Base-by-base conservation (phyloP, 2,888 invertebrate genomes). In the Agrotis clavis region DNA sequence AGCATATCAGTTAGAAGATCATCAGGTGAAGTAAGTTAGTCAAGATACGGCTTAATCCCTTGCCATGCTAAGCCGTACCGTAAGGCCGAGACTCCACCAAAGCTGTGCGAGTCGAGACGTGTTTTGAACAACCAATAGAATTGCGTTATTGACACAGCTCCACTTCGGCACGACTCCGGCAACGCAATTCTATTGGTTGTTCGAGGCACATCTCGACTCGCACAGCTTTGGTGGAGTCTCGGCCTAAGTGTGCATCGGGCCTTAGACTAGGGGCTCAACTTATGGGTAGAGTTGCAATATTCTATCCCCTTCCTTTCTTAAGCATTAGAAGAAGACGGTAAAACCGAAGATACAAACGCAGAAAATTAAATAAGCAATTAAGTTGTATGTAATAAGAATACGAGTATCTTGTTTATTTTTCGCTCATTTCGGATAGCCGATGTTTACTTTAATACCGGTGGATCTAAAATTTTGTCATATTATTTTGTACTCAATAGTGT, bases 291-390 rank as follows among this genome's bases (percentile, higher is more conserved):
- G 61, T 78, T 77, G 68, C 59, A 66, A 4, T 45, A 1, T 25
- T 18, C 51, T 53, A 18, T 79, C 84, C 57, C 71, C 65, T 54
- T 76, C 66, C 41, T 9, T 19, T 35, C 21, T 21, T 2, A 21
- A 21, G 0, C 1, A 53, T 51, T 18, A 2, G 41, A 84, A 45
- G 56, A 53, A 47, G 82, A 75, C 45, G 14, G 51, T 4, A n/a
- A 7, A 51, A 18, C n/a, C 16, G 65, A 70, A 79, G 74, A 79
- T 79, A 63, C 59, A 73, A 71, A 56, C 45, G 45, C 45, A 41
- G 63, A 68, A 77, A 85, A 85, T 85, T 83, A 83, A 77, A 80
- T 83, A 67, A 61, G 83, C 59, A 66, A 77, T 77, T 74, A 69
- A 63, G 56, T 67, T 77, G 47, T 57, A 73, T 60, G 72, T 71